phyloP scores from a whole-genome alignment of 2,113 vertebrate genomes.

The Arothron firmamentum region DNA sequence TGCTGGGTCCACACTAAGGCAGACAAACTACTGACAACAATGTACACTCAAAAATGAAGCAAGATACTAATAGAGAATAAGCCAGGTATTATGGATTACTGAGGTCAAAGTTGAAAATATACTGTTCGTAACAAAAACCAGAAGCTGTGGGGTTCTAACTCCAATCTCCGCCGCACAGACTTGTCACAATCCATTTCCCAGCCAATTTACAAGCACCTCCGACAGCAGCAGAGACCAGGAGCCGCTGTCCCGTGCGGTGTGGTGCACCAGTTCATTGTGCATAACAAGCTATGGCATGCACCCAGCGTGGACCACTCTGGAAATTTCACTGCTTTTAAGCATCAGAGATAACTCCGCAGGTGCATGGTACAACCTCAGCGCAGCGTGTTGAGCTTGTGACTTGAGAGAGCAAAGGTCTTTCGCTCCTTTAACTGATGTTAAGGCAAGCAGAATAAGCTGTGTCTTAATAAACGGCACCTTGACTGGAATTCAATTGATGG shows the following conservation, averaged over 20 bases:
- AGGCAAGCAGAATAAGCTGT: slow-evolving; percentile 1
- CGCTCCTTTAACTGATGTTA: slow-evolving; percentile 20
- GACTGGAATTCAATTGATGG: slow-evolving; percentile 13
- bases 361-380: not conserved
- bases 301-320: slow-evolving; percentile 5
- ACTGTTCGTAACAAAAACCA: slow-evolving; percentile 5
- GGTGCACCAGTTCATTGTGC: slow-evolving; percentile 13
- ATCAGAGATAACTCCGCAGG: slow-evolving; percentile 12
- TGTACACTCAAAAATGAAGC: slow-evolving; percentile 4
- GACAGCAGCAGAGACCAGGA: slow-evolving; percentile 14
- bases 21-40: slow-evolving; percentile 17
- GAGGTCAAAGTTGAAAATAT: slow-evolving; percentile 18
- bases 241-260: not conserved
- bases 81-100: slow-evolving; percentile 6
- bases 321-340: slow-evolving; percentile 24
- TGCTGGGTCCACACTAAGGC: slow-evolving; percentile 1
- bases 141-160: not conserved
- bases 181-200: not conserved
- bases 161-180: not conserved
- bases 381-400: slow-evolving; percentile 17
- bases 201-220: not conserved
- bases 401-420: slow-evolving; percentile 21
- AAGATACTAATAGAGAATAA: slow-evolving; percentile 13
- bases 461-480: slow-evolving; percentile 5
- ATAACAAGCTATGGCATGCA: slow-evolving; percentile 1